Evolutionary conservation across 2,888 invertebrate species (phyloP), one percentile per base, ranked within the genome.

Genomic region (Tanytarsus gracilentus): DNA sequence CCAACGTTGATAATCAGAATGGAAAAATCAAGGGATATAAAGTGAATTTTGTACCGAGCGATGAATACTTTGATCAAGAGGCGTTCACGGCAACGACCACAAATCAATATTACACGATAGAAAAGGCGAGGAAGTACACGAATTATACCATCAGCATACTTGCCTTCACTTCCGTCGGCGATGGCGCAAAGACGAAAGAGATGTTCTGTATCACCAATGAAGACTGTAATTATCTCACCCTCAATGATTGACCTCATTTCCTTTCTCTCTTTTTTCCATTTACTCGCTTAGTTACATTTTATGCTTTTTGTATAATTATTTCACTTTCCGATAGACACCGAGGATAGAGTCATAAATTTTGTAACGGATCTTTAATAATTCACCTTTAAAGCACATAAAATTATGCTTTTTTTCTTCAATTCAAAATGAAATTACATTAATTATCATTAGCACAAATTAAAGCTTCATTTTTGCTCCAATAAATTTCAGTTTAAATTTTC

Each of bases 111-210:
- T 69, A 72, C 63, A 74, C 74, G 62, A 77, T 91, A 63, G 84
- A 85, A 61, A 86, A 86, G 50, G 76, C 94, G 61, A 81, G 85
- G 68, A 86, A 90, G 67, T 92, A 84, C 74, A 92, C 93, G 27
- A 95, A 95, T 76, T 95, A 95, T 72, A 92, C 92, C 30, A 86
- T 95, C 58, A 87, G 90, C 65, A 90, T 92, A 30, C 78, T 90
- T 69, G 93, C 93, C 7, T 93, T 84, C 73, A 95, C 95, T 1
- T 80, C 85, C 33, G 86, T 87, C 49, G 95, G 95, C 0, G 94
- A 95, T 70, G 95, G 95, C 6, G 86, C 87, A 18, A 79, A 87
- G 65, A 91, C 91, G 63, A 80, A 83, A 11, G 86, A 91, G 0
- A 83, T 92, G 52, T 90, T 83, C 71, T 91, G 93, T 68, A 84